phyloP scores from a whole-genome alignment of 2,113 vertebrate species.

The Podarcis muralis region DNA sequence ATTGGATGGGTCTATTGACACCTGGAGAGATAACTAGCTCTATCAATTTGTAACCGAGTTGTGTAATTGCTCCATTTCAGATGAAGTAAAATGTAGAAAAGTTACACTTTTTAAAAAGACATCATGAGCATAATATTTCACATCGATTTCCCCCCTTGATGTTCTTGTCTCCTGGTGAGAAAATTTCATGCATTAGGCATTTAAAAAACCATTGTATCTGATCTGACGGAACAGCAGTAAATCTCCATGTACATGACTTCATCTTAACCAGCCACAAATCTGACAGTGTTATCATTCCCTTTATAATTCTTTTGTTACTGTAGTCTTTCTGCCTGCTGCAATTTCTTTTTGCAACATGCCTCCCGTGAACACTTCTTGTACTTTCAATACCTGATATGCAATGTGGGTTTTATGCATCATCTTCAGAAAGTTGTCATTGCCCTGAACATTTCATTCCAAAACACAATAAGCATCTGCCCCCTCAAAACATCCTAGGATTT shows the following conservation, averaged over 20 bases:
- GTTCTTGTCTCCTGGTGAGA: constrained; percentile 1
- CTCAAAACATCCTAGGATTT: not conserved
- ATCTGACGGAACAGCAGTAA: constrained; percentile 46
- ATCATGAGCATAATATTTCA: not conserved
- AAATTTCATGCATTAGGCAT: constrained; percentile 36
- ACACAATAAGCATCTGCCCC: not conserved
- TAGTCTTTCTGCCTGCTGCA: not conserved
- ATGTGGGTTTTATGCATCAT: not conserved
- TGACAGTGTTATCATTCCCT: constrained; percentile 16
- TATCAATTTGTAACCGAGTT: not conserved
- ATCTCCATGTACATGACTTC: constrained; percentile 32
- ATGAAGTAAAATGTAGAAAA: not conserved
- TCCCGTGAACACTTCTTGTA: not conserved
- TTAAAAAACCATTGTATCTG: constrained; percentile 25
- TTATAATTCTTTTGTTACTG: constrained; percentile 16
- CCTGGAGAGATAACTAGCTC: not conserved
- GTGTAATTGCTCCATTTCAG: not conserved
- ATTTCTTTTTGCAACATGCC: constrained; percentile 31
- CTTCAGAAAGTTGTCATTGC: not conserved
- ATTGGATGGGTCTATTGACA: too few species aligned
- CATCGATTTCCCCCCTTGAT: not conserved
- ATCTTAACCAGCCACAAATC: constrained; percentile 36
- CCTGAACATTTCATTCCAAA: not conserved
- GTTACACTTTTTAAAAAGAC: not conserved
- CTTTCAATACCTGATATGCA: not conserved